Percentiles rank a stretch among this genome's conserved stretches.
phyloP scores from a whole-genome alignment of 2,113 vertebrate genomes.

The Callithrix jacchus region DNA sequence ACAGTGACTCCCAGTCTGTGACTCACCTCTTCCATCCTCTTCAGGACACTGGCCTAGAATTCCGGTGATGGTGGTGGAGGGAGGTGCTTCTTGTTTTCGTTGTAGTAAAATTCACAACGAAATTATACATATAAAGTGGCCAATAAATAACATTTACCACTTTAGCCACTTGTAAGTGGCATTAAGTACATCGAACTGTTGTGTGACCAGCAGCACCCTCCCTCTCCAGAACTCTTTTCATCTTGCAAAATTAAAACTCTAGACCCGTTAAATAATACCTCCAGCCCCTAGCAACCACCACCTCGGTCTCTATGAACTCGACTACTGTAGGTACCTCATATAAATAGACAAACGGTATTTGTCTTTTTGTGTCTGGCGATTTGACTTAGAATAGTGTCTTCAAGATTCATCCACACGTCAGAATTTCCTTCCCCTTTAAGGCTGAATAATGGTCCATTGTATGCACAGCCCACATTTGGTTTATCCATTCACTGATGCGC shows the following conservation, averaged over 20 bases:
- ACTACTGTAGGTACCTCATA: rapidly evolving
- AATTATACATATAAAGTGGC: no score
- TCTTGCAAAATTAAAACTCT: not conserved
- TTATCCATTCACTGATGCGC: not conserved
- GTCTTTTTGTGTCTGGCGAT: not conserved
- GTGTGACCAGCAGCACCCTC: not conserved
- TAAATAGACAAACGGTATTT: not conserved
- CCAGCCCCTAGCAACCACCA: no score
- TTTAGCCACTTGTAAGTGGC: not conserved
- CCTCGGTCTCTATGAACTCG: not conserved
- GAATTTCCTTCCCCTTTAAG: not conserved
- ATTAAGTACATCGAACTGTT: no score
- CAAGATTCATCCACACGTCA: not conserved
- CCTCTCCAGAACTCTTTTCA: not conserved
- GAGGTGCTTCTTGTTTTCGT: not conserved
- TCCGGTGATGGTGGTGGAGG: not conserved
- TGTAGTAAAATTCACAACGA: not conserved
- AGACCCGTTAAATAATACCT: not conserved
- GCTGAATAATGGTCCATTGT: not conserved
- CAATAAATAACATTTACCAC: not conserved
- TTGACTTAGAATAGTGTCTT: not conserved
- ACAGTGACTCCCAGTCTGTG: not conserved
- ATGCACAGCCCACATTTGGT: rapidly evolving
- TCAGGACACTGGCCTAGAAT: not conserved
- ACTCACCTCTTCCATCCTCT: not conserved